These are phyloP conservation scores for Ctenoplectra terminalis DNA, from an alignment of 1,140 invertebrate species.

Conservation along the genomic window DNA sequence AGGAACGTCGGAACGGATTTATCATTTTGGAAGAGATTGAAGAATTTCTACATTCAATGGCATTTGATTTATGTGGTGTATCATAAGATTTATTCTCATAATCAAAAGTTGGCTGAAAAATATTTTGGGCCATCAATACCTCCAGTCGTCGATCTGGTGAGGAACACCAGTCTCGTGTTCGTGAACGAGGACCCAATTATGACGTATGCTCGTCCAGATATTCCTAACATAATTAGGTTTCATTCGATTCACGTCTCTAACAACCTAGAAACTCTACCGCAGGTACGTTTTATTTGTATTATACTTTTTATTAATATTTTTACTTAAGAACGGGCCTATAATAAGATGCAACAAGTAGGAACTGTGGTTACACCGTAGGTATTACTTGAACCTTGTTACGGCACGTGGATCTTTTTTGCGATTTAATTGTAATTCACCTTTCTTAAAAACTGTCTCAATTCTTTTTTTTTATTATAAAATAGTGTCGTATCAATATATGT, in stretches of 20 bases:
- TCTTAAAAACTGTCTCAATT: no score
- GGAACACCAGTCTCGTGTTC: constrained; percentile 81
- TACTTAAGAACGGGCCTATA: no score
- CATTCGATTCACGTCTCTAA: constrained; percentile 81
- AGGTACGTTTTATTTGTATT: constrained; percentile 54
- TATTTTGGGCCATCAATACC: constrained; percentile 73
- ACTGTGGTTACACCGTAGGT: no score
- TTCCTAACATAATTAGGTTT: constrained; percentile 83
- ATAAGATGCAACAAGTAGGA: no score
- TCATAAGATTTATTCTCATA: constrained; percentile 65
- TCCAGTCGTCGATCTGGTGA: constrained; percentile 61
- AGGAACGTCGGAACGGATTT: constrained; percentile 3
- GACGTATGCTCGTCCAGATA: constrained; percentile 82
- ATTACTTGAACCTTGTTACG: no score
- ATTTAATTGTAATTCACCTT: no score
- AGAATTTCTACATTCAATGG: constrained; percentile 51
- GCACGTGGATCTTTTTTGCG: no score
- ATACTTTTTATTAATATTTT: no score
- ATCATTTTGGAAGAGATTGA: constrained; percentile 55
- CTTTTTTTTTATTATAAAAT: no score
- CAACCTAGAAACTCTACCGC: constrained; percentile 51
- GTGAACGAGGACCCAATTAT: constrained; percentile 84
- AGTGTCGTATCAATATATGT: no score
- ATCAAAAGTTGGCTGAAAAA: constrained; percentile 74
- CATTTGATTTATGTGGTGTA: constrained; percentile 4